Evolutionary conservation across 2,888 invertebrate genomes (phyloP).

Genomic region (Melanotus villosus): DNA sequence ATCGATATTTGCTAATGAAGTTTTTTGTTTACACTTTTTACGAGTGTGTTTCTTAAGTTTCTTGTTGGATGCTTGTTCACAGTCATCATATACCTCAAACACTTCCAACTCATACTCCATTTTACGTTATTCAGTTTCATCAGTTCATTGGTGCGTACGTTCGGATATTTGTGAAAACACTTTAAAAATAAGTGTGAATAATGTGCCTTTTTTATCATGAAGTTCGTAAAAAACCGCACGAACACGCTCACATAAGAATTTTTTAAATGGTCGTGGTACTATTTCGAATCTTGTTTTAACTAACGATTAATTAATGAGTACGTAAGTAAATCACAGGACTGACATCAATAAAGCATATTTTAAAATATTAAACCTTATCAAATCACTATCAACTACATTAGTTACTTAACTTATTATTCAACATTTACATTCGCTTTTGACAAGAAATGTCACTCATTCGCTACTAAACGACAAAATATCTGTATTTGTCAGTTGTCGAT

Average conservation of each 20-base stretch:
- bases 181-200: constrained; percentile 26
- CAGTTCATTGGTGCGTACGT: constrained; percentile 18
- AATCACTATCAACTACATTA: constrained; percentile 1
- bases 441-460: constrained; percentile 28
- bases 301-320: neutral
- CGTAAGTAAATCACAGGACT: constrained; percentile 31
- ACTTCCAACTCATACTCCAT: constrained; percentile 72
- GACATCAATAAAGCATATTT: constrained; percentile 24
- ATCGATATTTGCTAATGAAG: constrained; percentile 51
- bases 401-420: constrained; percentile 8
- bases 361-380: neutral
- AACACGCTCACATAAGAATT: constrained; percentile 17
- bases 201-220: constrained; percentile 31
- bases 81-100: constrained; percentile 68
- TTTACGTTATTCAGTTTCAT: constrained; percentile 40
- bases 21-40: constrained; percentile 68
- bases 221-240: constrained; percentile 15
- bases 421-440: constrained; percentile 22
- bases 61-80: constrained; percentile 60
- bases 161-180: constrained; percentile 16
- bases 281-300: constrained; percentile 5
- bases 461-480: constrained; percentile 24
- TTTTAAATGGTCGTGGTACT: constrained; percentile 8
- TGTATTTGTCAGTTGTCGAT: neutral
- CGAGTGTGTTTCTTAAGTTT: constrained; percentile 65